Conservation (phyloP, 2,797 vertebrate genomes). For the Novumbra hubbsi region DNA sequence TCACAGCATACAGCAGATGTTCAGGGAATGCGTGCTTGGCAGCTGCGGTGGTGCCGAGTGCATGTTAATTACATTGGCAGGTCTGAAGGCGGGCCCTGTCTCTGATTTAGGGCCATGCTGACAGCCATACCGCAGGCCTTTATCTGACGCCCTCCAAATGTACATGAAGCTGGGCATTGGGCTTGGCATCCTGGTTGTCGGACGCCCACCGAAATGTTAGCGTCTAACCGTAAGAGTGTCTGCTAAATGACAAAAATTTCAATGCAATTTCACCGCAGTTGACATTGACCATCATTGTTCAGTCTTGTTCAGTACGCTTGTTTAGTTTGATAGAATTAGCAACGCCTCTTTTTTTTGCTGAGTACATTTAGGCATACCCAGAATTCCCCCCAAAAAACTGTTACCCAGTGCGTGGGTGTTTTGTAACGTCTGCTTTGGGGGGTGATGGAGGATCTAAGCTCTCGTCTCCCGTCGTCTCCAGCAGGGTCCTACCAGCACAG, state of each 20-base stretch:
- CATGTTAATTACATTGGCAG: constrained; percentile 10
- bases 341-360: too few species aligned
- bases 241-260: not conserved
- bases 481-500: constrained; percentile 82
- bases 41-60: not conserved
- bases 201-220: not conserved
- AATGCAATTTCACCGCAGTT: not conserved
- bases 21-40: constrained; percentile 18
- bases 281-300: not conserved
- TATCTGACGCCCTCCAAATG: not conserved
- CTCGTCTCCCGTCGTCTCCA: constrained; percentile 39
- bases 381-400: too few species aligned
- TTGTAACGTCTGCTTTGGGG: too few species aligned
- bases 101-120: constrained; percentile 3
- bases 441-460: not conserved
- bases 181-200: not conserved
- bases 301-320: too few species aligned
- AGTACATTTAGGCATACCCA: too few species aligned
- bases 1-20: constrained; percentile 19
- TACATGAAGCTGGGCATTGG: not conserved
- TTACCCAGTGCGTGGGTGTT: too few species aligned
- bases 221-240: too few species aligned
- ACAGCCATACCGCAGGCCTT: constrained; percentile 13
- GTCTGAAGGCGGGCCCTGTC: not conserved
- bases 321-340: too few species aligned